Evolutionary conservation across 2,888 invertebrate genomes (phyloP), one percentile per base, ranked within the genome.

Genomic region (Hypsopygia costalis): DNA sequence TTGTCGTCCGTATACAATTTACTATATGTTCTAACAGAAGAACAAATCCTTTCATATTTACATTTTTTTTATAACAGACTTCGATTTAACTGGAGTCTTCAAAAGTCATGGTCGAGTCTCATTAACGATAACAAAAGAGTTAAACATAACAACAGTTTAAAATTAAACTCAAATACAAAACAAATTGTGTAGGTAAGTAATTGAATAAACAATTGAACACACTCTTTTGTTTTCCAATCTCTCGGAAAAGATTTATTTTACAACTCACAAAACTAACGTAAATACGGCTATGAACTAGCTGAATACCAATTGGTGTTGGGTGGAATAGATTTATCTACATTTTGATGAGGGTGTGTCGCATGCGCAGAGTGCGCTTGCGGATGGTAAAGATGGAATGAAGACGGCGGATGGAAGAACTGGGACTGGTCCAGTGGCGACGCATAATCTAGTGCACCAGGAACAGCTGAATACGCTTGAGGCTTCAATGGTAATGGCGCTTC

Each of bases 311-410:
- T 94, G 43, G 94, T 92, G 47, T 93, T 90, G 41, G 93, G 91
- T 44, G 91, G 91, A 57, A 77, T 91, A 67, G 93, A 93, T 86
- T 94, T 94, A 46, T 88, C 87, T 52, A 76, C 73, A 10, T 78
- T 46, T 54, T 86, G 86, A 53, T 87, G 85, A 11, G 87, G 53
- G 57, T 87, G 87, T 27, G 86, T 67, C n/a, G 82, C 61, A 41
- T 87, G 87, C 11, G 85, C 77, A 1, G 81, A 55, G 46, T 87
- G 86, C 34, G 87, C 78, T 52, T 88, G 88, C 8, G 95, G 94
- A 73, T 97, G 97, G 77, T 97, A 97, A 30, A 97, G 90, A 81
- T 97, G 97, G 77, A 97, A 97, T 36, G 97, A 95, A 11, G 95
- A 93, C 34, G 87, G 83, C 25, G 88, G 88, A 69, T 95, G 94